Base-by-base conservation (phyloP, 53 echinoderm and acorn worm species). In the Arbacia lixula region DNA sequence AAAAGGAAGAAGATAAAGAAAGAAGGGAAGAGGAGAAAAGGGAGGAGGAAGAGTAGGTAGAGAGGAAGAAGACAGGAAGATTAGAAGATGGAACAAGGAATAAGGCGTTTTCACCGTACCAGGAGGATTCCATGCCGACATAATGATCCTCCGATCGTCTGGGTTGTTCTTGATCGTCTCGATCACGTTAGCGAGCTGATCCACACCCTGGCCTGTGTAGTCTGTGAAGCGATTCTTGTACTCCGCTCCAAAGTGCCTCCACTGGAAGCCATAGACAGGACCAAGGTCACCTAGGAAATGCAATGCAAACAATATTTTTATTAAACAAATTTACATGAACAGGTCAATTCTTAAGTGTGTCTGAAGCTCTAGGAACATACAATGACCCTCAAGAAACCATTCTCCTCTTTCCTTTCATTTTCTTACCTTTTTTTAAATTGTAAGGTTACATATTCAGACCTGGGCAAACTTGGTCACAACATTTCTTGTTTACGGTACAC, bases 201-300 rank as follows among this genome's bases (percentile, higher is more conserved):
- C 98, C 77, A 94, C 98, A 29, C 98, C 98, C 30, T 94, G 80
- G 0, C 94, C 98, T 0, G 84, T 86, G 86, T 97, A 97, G 69
- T 94, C 94, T n/a, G 90, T 83, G 52, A 94, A 89, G 86, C 94
- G 88, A 21, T 84, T 81, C 42, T 87, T 88, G 84, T 97, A 97
- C 54, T 92, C 87, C 6, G 98, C 98, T 14, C 98, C 98, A 84
- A 97, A 97, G 53, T 97, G 98, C 5, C 98, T 62, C 98, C 94
- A 94, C 80, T 96, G 98, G 83, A 97, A 97, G 8, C 98, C 98
- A 62, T 97, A 97, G 1, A 97, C 94, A 43, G 98, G 98, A 32
- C 98, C 98, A 20, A 97, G 88, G 41, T 97, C 98, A 21, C 94
- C 98, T 97, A n/a, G n/a, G n/a, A n/a, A n/a, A n/a, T n/a, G n/a